A percentile compares a stretch with the other conserved stretches of the same genome.
Evolutionary conservation across 2,797 vertebrate species (phyloP).

Genomic region (Vipera latastei): DNA sequence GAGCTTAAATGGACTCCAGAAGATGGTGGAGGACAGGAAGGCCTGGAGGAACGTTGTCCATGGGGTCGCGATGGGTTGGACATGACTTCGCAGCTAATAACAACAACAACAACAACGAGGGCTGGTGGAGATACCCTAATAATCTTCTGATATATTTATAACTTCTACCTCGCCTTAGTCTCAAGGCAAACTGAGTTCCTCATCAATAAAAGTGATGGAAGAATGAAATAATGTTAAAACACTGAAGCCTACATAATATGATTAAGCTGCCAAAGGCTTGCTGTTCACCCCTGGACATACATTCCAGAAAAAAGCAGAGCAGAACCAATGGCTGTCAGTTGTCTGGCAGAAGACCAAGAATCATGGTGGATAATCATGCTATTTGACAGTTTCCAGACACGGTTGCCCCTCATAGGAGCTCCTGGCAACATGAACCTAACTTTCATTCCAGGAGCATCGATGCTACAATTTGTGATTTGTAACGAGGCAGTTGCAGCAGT

Average conservation of each 20-base stretch:
- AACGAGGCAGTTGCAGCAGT: not conserved
- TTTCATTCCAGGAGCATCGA: rapidly evolving
- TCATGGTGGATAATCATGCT: constrained; percentile 32
- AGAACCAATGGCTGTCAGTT: constrained; percentile 53
- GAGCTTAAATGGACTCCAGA: no score
- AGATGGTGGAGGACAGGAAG: no score
- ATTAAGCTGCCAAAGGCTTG: constrained; percentile 60
- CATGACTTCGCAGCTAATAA: no score
- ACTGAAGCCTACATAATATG: constrained; percentile 62
- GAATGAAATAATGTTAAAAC: constrained; percentile 56
- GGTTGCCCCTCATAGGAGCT: constrained; percentile 27
- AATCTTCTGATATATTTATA: not conserved
- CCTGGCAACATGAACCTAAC: not conserved
- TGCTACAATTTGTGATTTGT: not conserved
- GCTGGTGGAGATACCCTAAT: not conserved
- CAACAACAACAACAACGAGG: not conserved
- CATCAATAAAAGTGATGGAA: not conserved
- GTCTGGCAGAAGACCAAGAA: constrained; percentile 55
- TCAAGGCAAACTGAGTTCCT: not conserved
- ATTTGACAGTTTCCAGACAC: constrained; percentile 50
- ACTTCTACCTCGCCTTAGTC: not conserved
- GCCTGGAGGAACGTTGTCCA: no score
- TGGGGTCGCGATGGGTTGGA: no score
- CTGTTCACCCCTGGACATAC: constrained; percentile 62
- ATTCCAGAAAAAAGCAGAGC: constrained; percentile 56